Percentiles rank a stretch among this genome's conserved stretches.
phyloP scores from a whole-genome alignment of 2,113 vertebrate genomes.

The Malaclemys terrapin region DNA sequence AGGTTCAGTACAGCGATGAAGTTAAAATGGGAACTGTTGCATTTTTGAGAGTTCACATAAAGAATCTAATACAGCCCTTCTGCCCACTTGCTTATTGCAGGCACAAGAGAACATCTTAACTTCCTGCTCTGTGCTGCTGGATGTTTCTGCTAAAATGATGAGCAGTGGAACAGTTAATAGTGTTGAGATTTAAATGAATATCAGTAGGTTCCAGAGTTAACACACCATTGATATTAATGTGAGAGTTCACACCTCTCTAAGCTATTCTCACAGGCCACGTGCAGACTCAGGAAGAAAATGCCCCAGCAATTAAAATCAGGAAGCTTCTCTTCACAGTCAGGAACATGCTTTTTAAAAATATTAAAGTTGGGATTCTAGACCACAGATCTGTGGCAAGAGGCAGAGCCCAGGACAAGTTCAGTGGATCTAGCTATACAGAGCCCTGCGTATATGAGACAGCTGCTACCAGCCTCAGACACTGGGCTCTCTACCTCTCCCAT shows the following conservation, averaged over 20 bases:
- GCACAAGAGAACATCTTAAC: not conserved
- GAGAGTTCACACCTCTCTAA: not conserved
- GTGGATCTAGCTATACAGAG: not conserved
- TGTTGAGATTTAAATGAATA: not conserved
- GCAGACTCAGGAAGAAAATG: not conserved
- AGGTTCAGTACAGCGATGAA: not conserved
- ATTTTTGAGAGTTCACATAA: not conserved
- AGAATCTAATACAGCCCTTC: not conserved
- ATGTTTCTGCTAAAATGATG: not conserved
- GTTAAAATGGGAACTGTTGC: not conserved
- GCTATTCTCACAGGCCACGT: not conserved
- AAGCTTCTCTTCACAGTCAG: not conserved
- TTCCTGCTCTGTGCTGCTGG: not conserved
- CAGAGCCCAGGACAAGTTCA: not conserved
- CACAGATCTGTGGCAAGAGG: not conserved
- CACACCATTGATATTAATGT: not conserved
- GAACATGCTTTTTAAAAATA: not conserved
- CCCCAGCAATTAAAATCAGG: not conserved
- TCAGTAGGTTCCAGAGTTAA: not conserved
- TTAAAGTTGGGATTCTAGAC: not conserved
- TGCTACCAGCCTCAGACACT: not conserved
- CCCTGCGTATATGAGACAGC: not conserved
- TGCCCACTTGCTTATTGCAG: not conserved
- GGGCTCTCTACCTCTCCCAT: not conserved
- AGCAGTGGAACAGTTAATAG: not conserved